Percentiles rank a stretch among this genome's conserved stretches.
Conservation (phyloP, 2,797 vertebrate species). For the Uromys caudimaculatus region DNA sequence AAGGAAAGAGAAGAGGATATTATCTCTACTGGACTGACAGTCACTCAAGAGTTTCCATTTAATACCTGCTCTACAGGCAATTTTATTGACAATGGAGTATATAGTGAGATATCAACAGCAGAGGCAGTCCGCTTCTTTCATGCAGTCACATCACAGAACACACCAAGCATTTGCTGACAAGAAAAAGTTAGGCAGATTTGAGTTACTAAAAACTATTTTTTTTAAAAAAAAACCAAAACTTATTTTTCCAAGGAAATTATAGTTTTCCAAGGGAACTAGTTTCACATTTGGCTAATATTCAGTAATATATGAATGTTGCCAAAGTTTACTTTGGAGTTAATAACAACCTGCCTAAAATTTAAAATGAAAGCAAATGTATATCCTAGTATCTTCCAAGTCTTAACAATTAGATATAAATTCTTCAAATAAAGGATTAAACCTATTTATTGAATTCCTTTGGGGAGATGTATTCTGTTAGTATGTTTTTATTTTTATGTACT, state of each 20-base stretch:
- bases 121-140: background rate
- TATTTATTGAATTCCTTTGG: conserved; percentile 35
- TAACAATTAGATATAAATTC: conserved; percentile 49
- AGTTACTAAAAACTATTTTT: background rate
- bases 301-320: background rate
- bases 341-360: conserved; percentile 18
- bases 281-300: background rate
- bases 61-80: background rate
- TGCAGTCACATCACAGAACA: background rate
- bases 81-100: background rate
- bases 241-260: conserved; percentile 2
- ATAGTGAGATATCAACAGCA: background rate
- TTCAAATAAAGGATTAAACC: conserved; percentile 14
- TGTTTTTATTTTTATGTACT: conserved; percentile 43
- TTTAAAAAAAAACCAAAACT: background rate
- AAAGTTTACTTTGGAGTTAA: background rate
- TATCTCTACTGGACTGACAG: background rate
- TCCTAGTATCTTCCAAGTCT: background rate
- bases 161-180: background rate
- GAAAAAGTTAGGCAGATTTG: background rate
- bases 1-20: conserved; percentile 63
- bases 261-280: conserved; percentile 17
- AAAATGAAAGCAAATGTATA: conserved; percentile 46
- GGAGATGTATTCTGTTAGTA: conserved; percentile 33
- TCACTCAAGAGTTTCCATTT: conserved; percentile 27